Evolutionary conservation across 2,888 invertebrate genomes (phyloP), one percentile per base, ranked within the genome.

Genomic region (Drosophila demipolita): DNA sequence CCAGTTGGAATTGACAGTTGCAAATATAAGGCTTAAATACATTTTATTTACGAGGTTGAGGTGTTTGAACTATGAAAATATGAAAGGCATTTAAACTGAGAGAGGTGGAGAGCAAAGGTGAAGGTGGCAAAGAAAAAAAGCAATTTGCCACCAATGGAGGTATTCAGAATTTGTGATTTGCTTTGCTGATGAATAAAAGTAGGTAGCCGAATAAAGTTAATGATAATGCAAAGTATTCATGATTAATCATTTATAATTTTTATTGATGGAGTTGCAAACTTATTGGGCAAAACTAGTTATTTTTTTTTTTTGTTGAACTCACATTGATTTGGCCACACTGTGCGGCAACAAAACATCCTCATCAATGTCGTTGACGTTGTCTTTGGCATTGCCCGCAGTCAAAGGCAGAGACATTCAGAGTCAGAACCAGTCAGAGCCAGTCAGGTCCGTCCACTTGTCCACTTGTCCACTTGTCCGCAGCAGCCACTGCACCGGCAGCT

Each of bases 281-380:
- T 15, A 29, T 15, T 26, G 29, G 26, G 11, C 17, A 12, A 17
- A n/a, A 38, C 36, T 55, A 11, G n/a, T 17, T 26, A n/a, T 20
- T 29, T 29, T 29, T 29, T 29, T 29, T 29, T 29, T 5, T 6
- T 29, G 2, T 29, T 29, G 29, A 23, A n/a, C 2, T 32, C 40
- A 35, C 40, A 42, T 52, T 23, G 35, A 29, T 23, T 38, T 70
- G 54, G 73, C 17, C 15, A 76, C 84, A 85, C 89, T 89, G 84
- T 83, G 20, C 63, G n/a, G 64, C 66, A 60, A 71, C 53, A 80
- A 64, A 87, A 87, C 89, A 87, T 89, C 72, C 89, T 84, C 84
- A 84, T 84, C 84, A 84, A 84, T 89, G 89, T 89, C 84, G 88
- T 55, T 67, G 85, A 64, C 82, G 80, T 52, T 66, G 62, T 65